Evolutionary conservation across 2,888 invertebrate genomes (phyloP), one percentile per base, ranked within the genome.

Genomic region (Dichetophora obliterata): DNA sequence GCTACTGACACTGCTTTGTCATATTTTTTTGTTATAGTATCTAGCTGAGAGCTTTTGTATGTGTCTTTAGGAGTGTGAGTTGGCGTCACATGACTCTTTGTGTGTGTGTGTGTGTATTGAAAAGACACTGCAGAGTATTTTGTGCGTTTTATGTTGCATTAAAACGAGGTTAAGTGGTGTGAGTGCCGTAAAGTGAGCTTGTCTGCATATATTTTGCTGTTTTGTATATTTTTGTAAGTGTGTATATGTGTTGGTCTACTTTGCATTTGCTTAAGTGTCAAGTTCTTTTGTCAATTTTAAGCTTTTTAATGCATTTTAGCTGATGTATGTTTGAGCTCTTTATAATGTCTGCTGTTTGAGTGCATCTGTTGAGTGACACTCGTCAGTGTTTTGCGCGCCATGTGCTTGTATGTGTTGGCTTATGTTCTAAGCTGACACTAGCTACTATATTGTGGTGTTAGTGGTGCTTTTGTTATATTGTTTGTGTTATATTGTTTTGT

Each of bases 81-180:
- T n/a, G n/a, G n/a, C n/a, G n/a, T n/a, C n/a, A n/a, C n/a, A 19
- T 24, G 19, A 31, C 3, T 31, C 5, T 61, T 9, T 65, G 74
- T 63, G 2, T 57, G 31, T 74, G 22, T 65, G 31, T 65, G 0
- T 19, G 24, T 63, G 59, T 31, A 19, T 24, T 74, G 31, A 11
- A 43, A 43, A 43, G 43, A 43, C 54, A 8, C 65, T 74, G 34
- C 65, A 74, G 65, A 74, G 65, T 52, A 52, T 50, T 74, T 31
- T 61, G 22, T 74, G 65, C 65, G 34, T 63, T 65, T 74, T 50
- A 74, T n/a, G 34, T 22, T 34, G 52, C 65, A 31, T 48, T 73
- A 31, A 61, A 73, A 19, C 73, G 73, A 50, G 73, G 73, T 73
- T 63, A 73, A 73, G 73, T 73, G 72, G 59, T 61, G 61, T 43